Percentiles rank a stretch among this genome's conserved stretches.
Conservation (phyloP, 2,888 invertebrate genomes). For the Serripes groenlandicus region DNA sequence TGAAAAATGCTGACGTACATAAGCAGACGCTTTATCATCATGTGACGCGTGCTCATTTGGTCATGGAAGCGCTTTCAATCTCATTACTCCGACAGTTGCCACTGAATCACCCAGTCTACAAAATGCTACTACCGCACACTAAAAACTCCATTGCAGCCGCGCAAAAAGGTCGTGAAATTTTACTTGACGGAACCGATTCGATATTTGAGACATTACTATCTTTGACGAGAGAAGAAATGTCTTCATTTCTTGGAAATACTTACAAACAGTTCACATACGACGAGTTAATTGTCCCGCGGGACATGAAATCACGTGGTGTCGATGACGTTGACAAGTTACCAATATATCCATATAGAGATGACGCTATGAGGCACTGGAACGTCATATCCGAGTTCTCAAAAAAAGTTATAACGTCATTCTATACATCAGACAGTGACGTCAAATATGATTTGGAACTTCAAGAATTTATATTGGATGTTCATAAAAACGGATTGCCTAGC, state of each 20-base stretch:
- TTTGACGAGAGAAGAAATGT: conserved; percentile 34
- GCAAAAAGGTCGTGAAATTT: conserved; percentile 52
- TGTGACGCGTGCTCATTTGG: conserved; percentile 52
- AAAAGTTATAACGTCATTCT: conserved; percentile 47
- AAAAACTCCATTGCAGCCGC: conserved; percentile 53
- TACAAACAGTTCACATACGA: conserved; percentile 46
- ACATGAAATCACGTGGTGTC: conserved; percentile 51
- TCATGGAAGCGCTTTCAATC: conserved; percentile 57
- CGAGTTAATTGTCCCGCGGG: conserved; percentile 51
- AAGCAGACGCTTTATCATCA: conserved; percentile 56
- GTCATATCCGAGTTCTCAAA: conserved; percentile 38
- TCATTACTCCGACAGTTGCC: conserved; percentile 58
- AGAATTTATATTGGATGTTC: conserved; percentile 49
- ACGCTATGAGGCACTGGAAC: conserved; percentile 57
- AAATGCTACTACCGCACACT: conserved; percentile 57
- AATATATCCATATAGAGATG: conserved; percentile 59
- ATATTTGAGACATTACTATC: conserved; percentile 54
- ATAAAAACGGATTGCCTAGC: conserved; percentile 52
- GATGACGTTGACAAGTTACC: conserved; percentile 53
- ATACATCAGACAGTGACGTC: conserved; percentile 52
- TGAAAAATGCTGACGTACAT: conserved; percentile 62
- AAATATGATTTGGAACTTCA: conserved; percentile 53
- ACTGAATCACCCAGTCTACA: conserved; percentile 60
- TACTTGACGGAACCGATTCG: conserved; percentile 53
- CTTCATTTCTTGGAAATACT: conserved; percentile 31